Base-by-base conservation (phyloP, 1,140 invertebrate genomes). In the Catajapyx aquilonaris region DNA sequence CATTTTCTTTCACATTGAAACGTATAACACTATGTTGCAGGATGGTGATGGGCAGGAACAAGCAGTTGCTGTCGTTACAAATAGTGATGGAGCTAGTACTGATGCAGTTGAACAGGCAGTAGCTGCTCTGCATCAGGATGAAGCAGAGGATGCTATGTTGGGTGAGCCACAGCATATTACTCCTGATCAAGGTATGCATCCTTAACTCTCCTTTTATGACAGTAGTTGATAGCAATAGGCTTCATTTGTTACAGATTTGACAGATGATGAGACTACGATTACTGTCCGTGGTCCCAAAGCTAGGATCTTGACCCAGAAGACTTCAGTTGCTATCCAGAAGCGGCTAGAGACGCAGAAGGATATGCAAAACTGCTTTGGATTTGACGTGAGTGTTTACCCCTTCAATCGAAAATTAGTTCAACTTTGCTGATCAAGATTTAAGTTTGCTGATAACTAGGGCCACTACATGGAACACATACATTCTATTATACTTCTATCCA, bases 281-380 rank as follows among this genome's bases (percentile, higher is more conserved):
- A 33, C 38, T 20, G 37, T 43, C 20, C 20, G 23, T 11, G 38
- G 23, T 33, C 20, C 43, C 17, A 43, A 38, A 38, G 39, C 40
- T 16, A 42, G 40, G 47, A 46, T 39, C 25, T 20, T 20, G 43
- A 36, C 34, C 17, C 7, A 52, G 50, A 47, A 36, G 41, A 13
- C 35, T 43, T 2, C 35, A 28, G 37, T 54, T 52, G 46, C 51
- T 40, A 40, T 52, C 41, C 46, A 61, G 49, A 55, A 61, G 41
- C 40, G 59, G 56, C 44, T 53, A 49, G 43, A 69, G 54, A 59
- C 54, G 50, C 43, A 67, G 49, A 71, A 72, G 45, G 76, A 80
- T 47, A 76, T 81, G 60, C 68, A 73, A 46, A 81, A 73, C 25
- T 85, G 79, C 51, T 86, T 86, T 52, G 81, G 81, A 13, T 86